Base-by-base conservation (phyloP, 2,797 vertebrate genomes). In the Myioborus melanocephalus region DNA sequence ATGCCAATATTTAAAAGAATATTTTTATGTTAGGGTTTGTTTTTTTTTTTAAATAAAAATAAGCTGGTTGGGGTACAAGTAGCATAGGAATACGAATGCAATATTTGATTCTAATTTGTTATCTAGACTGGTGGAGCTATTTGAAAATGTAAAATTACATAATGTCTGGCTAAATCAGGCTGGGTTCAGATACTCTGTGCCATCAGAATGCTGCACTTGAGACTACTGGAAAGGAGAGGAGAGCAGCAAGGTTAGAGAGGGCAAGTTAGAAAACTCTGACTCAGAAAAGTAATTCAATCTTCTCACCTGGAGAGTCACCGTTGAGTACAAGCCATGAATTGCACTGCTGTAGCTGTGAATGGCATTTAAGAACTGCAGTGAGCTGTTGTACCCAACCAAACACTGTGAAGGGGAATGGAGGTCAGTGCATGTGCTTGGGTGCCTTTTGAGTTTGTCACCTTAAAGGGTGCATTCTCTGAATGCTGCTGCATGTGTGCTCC, bases 401-500 rank as follows among this genome's bases (percentile, higher is more conserved):
- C 9, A 88, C 80, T 90, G 35, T 90, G 93, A 93, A 96, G 93
- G 90, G 80, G 61, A 91, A 65, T 44, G 65, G 90, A 96, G 89
- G 91, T 87, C 90, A 78, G 32, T 55, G 41, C 39, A 4, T n/a
- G 47, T 59, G 65, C 91, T 55, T 90, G 88, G 83, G 23, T 90
- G 75, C 73, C 44, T 93, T 63, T 84, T 84, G 89, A 87, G 90
- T 93, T 89, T 90, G 73, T 93, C 47, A 23, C 59, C 87, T 65
- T 53, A 10, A 50, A 65, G 81, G 9, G 46, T 43, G 24, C 5
- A 4, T 69, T 75, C 43, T 68, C 44, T 64, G 57, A 88, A 52
- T 66, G 12, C 32, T 59, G 28, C 64, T 2, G 13, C 24, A 14
- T 47, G 24, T 2, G 5, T 4, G 39, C 43, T 79, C 21, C 43